Evolutionary conservation across 2,113 vertebrate species (phyloP).

Genomic region (Etia nguti): DNA sequence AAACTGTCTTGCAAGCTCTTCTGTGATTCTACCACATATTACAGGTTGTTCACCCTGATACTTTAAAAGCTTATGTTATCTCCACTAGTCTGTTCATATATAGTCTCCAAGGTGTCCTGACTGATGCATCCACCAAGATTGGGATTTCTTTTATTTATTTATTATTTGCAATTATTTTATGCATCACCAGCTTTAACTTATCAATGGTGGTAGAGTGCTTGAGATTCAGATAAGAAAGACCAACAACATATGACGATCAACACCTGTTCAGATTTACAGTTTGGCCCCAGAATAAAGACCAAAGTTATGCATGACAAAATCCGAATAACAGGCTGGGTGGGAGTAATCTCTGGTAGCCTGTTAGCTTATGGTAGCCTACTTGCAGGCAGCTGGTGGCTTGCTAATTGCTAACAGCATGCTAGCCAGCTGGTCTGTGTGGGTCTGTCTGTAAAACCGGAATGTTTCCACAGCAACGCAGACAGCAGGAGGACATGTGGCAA

Average conservation of each 20-base stretch:
- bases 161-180: background rate
- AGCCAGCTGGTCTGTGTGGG: slow-evolving; percentile 5
- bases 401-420: slow-evolving; percentile 29
- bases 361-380: slow-evolving; percentile 9
- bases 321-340: background rate
- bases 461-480: slow-evolving; percentile 19
- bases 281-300: background rate
- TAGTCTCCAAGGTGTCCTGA: background rate
- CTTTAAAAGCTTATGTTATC: background rate
- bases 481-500: slow-evolving; percentile 9
- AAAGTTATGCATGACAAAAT: background rate
- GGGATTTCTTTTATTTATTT: background rate
- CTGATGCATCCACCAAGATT: background rate
- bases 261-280: background rate
- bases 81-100: background rate
- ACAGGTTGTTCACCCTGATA: background rate
- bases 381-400: slow-evolving; percentile 13
- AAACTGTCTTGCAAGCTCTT: background rate
- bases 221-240: background rate
- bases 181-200: background rate
- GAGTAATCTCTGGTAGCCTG: background rate
- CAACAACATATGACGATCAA: background rate
- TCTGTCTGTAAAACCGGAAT: background rate
- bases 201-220: background rate
- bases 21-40: background rate